Evolutionary conservation across 2,888 invertebrate genomes (phyloP), one percentile per base, ranked within the genome.

Genomic region (Orthosia incerta): DNA sequence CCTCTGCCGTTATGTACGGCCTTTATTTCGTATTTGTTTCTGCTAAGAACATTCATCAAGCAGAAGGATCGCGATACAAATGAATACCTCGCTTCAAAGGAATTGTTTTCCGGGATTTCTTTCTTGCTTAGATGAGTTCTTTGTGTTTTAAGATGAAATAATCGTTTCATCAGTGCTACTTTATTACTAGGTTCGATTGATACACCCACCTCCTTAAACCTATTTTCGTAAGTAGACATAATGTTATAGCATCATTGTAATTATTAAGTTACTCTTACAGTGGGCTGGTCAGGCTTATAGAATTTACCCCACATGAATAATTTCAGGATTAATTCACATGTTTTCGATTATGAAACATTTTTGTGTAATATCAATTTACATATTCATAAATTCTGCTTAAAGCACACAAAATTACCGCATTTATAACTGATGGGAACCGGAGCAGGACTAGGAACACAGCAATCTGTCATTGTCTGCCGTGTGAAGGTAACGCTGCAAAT

Each of bases 391-490:
- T 11, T 45, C 46, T 48, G n/a, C 39, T 20, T 53, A 68, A 9
- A 48, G n/a, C 12, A 60, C 12, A 70, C 18, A 45, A 31, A 78
- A 78, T 61, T 23, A 63, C 20, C 20, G 46, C n/a, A 59, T 70
- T 64, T 46, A 45, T 31, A 73, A 57, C 48, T 26, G 55, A 65
- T 71, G 51, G 20, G 45, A 70, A 67, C 51, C 62, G 13, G 39
- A n/a, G 46, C 31, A 51, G 26, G 51, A 56, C 63, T 67, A 68
- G 56, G 68, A 62, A 60, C 60, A 46, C 65, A 63, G 75, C 79
- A 53, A 81, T 77, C 63, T 56, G 66, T 74, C 78, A 81, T 60
- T 84, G 84, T 81, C 71, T 64, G 18, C 50, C 60, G 72, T 80
- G 76, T 76, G 81, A 79, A 75, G 80, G 59, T 63, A 26, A 56